These are phyloP conservation scores for Brachionus rotundiformis DNA, from an alignment of 1,140 invertebrate species.

Conservation along the genomic window DNA sequence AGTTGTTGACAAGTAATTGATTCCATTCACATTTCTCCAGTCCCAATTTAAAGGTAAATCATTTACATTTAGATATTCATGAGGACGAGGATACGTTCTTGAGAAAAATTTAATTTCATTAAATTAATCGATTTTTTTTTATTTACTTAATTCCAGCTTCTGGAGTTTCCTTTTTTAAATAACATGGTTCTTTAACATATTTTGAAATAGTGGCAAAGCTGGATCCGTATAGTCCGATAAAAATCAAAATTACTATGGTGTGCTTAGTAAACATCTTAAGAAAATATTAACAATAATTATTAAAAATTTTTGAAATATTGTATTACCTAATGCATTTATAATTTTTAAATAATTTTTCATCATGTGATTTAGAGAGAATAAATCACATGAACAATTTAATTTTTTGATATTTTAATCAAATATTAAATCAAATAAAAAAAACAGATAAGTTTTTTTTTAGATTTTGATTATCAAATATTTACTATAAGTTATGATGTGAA, in stretches of 20 bases:
- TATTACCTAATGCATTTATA: not conserved
- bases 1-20: conserved; percentile 65
- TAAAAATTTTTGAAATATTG: not conserved
- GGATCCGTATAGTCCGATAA: not conserved
- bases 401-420: not conserved
- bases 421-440: not conserved
- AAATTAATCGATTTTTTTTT: not conserved
- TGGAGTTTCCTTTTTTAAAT: not conserved
- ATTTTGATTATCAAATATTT: too few species aligned
- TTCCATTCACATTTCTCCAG: conserved; percentile 65
- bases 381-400: conserved; percentile 1
- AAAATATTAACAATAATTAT: not conserved
- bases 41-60: conserved; percentile 57
- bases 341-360: not conserved
- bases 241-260: not conserved
- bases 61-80: conserved; percentile 57
- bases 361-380: not conserved
- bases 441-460: not conserved
- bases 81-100: conserved; percentile 59
- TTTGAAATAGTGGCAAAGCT: not conserved
- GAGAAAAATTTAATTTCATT: conserved; percentile 14
- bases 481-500: too few species aligned
- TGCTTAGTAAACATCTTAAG: not conserved
- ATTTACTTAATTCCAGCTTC: conserved; percentile 38
- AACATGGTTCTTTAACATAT: conserved; percentile 47